Conservation (phyloP, 2,797 vertebrate species). For the Artibeus lituratus region DNA sequence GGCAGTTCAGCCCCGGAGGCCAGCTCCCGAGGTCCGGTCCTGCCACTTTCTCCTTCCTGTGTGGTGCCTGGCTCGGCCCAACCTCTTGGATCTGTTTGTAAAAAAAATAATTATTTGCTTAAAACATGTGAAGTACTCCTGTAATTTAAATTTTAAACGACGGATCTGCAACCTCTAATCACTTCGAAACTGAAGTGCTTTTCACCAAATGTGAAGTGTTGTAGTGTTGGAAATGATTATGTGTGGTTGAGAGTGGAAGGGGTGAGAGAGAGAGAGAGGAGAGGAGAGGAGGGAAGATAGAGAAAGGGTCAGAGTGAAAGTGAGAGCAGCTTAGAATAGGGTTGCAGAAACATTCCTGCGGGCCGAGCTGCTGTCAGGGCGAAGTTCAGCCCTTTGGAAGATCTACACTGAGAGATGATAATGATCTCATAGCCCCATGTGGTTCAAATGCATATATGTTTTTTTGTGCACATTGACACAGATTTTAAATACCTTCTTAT, state of each 20-base stretch:
- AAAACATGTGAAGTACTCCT: slow-evolving; percentile 80
- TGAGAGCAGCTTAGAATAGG: not conserved
- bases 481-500: not conserved
- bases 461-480: not conserved
- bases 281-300: fast-evolving
- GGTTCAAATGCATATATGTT: not conserved
- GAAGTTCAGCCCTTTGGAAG: not conserved
- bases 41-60: not conserved
- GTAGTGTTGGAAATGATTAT: slow-evolving; percentile 78
- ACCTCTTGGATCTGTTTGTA: slow-evolving; percentile 59
- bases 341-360: fast-evolving
- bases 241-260: slow-evolving; percentile 54
- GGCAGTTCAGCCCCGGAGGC: not conserved
- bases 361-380: not conserved
- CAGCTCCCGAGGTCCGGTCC: not conserved
- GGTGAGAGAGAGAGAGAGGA: not conserved
- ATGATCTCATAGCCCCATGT: fast-evolving
- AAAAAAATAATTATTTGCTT: slow-evolving; percentile 81
- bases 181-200: slow-evolving; percentile 85
- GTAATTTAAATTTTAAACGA: slow-evolving; percentile 86
- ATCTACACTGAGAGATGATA: fast-evolving
- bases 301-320: not conserved
- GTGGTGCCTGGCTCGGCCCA: slow-evolving; percentile 50
- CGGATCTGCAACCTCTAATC: slow-evolving; percentile 84
- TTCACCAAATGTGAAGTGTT: slow-evolving; percentile 83